phyloP scores from a whole-genome alignment of 2,797 vertebrate species.

The Mormyrops attenuatus region DNA sequence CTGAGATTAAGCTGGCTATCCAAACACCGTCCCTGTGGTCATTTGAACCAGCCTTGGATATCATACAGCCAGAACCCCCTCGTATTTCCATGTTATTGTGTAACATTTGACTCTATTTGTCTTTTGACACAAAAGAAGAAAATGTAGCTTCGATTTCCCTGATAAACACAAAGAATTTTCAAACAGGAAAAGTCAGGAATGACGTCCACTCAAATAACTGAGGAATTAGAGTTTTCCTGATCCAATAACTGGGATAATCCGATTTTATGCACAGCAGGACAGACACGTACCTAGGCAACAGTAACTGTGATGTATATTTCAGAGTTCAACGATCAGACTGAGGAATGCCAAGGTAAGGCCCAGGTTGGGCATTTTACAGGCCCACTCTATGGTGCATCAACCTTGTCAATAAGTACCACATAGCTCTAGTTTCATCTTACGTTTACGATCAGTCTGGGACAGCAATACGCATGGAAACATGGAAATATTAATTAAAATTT shows the following conservation, averaged over 20 bases:
- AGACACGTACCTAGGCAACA: background rate
- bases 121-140: background rate
- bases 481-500: too few species aligned
- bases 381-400: background rate
- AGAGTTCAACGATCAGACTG: background rate
- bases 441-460: background rate
- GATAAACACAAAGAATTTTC: background rate
- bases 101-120: background rate
- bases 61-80: background rate
- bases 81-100: background rate
- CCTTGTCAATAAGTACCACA: background rate
- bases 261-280: background rate
- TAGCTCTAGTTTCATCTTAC: background rate
- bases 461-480: background rate
- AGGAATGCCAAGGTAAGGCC: background rate
- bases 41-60: background rate
- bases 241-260: background rate
- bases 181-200: background rate
- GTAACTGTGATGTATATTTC: background rate
- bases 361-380: background rate
- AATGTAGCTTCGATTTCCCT: background rate
- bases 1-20: background rate
- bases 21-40: background rate
- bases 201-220: background rate
- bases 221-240: background rate